A percentile compares a stretch with the other conserved stretches of the same genome.
phyloP scores from a whole-genome alignment of 2,797 vertebrate species.

The Zalophus californianus region DNA sequence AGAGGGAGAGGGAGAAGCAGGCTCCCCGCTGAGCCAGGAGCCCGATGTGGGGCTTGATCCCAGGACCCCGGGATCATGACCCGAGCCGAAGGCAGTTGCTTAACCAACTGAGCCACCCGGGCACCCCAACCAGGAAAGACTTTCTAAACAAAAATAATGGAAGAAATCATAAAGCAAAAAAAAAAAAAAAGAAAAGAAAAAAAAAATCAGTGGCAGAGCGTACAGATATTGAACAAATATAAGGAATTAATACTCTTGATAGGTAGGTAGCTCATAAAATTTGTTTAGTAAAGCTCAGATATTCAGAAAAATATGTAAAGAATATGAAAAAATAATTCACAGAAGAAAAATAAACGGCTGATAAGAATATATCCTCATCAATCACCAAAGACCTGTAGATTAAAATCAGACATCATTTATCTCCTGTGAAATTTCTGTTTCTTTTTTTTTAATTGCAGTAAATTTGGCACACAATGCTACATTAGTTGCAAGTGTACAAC shows the following conservation, averaged over 20 bases:
- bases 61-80: too few relatives aligned
- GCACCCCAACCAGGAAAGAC: not conserved
- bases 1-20: too few relatives aligned
- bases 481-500: not conserved
- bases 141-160: slow-evolving; percentile 38
- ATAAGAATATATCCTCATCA: not conserved
- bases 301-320: not conserved
- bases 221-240: slow-evolving; percentile 22
- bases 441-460: not conserved
- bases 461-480: not conserved
- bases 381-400: not conserved
- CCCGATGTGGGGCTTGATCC: too few relatives aligned
- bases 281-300: not conserved
- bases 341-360: slow-evolving; percentile 7
- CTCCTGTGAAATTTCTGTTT: not conserved
- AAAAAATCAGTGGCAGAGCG: not conserved
- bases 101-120: too few relatives aligned
- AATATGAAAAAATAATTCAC: not conserved
- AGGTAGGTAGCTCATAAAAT: not conserved
- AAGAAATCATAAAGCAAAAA: slow-evolving; percentile 8
- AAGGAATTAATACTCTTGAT: not conserved
- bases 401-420: slow-evolving; percentile 46
- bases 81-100: too few relatives aligned
- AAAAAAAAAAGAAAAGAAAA: not conserved
- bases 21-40: too few relatives aligned